phyloP scores from a whole-genome alignment of 2,888 invertebrate genomes.

The Drosophila robusta region DNA sequence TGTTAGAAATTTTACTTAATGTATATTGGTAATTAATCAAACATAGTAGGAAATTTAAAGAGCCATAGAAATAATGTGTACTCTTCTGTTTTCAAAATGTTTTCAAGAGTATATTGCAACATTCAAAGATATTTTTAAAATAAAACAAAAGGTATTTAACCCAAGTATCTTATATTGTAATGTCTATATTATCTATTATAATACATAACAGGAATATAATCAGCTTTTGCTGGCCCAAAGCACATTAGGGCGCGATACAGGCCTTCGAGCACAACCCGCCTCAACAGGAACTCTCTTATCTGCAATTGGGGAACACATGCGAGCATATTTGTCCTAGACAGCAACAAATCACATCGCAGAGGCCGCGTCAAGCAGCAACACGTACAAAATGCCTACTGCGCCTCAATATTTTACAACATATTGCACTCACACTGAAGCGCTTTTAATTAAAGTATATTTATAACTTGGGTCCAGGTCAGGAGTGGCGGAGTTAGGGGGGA shows the following conservation, averaged over 20 bases:
- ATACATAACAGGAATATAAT: background rate
- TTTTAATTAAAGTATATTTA: conserved; percentile 80
- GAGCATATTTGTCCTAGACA: conserved; percentile 31
- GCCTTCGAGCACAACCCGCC: conserved; percentile 1
- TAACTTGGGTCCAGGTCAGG: conserved; percentile 47
- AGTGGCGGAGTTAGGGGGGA: background rate
- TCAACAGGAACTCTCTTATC: conserved; percentile 41
- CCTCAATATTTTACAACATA: conserved; percentile 76
- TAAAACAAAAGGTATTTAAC: too few species aligned
- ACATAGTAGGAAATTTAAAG: background rate
- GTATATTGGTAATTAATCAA: background rate
- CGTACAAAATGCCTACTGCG: conserved; percentile 30
- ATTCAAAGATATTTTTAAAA: too few species aligned
- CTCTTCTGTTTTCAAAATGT: background rate
- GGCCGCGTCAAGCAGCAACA: conserved; percentile 45
- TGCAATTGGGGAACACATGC: background rate
- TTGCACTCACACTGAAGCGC: conserved; percentile 60
- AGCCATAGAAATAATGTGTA: background rate
- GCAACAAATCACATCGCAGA: conserved; percentile 44
- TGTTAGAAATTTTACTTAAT: background rate
- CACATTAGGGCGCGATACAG: background rate
- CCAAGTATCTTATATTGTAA: too few species aligned
- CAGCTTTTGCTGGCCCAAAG: background rate
- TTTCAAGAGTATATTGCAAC: too few species aligned
- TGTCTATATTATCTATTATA: background rate